These are phyloP conservation scores for Carabus problematicus DNA, from an alignment of 2,888 invertebrate species.

Conservation along the genomic window DNA sequence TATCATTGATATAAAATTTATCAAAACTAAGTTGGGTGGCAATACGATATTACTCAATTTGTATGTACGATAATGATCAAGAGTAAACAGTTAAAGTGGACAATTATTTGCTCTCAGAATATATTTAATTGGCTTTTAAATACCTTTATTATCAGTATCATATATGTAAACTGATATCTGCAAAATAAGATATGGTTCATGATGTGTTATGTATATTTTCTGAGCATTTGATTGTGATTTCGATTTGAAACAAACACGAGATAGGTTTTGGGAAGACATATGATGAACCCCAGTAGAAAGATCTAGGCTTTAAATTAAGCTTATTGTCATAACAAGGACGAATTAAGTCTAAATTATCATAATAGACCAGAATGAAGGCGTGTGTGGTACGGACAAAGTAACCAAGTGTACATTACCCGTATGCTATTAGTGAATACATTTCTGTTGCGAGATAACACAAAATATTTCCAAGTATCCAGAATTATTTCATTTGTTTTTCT, in stretches of 20 bases:
- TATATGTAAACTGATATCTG: too few species aligned
- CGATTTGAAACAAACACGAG: background rate
- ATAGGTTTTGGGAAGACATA: background rate
- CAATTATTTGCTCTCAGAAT: too few species aligned
- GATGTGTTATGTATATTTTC: background rate
- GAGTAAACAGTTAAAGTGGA: too few species aligned
- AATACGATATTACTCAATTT: too few species aligned
- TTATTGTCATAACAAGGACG: slow-evolving; percentile 23
- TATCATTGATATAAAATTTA: too few species aligned
- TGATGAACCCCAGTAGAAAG: slow-evolving; percentile 3
- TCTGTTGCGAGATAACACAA: background rate
- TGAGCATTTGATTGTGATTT: background rate
- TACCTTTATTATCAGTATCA: too few species aligned
- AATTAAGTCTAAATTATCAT: slow-evolving; percentile 25
- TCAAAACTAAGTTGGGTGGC: too few species aligned
- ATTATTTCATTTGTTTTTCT: background rate
- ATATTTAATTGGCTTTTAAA: too few species aligned
- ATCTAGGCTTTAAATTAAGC: slow-evolving; percentile 10
- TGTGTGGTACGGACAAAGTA: too few species aligned
- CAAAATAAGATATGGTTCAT: background rate
- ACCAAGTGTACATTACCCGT: too few species aligned
- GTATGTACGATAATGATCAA: too few species aligned
- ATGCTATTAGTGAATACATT: too few species aligned
- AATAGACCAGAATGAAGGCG: slow-evolving; percentile 16
- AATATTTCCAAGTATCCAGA: background rate